Conservation (phyloP, 2,113 vertebrate species). For the Cavia aperea region DNA sequence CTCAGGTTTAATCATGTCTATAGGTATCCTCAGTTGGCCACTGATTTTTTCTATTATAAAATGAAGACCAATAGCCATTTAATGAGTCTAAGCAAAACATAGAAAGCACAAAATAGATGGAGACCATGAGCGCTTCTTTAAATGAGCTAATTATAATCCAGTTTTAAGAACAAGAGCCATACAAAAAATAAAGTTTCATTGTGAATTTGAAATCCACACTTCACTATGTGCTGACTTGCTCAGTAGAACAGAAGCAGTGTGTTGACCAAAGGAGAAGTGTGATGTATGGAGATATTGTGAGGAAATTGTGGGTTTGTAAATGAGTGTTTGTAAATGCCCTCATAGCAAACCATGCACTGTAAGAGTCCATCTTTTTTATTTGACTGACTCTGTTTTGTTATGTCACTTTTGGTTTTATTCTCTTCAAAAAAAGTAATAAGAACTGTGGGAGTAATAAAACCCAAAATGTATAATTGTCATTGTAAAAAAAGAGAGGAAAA, state of each 20-base stretch:
- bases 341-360: background rate
- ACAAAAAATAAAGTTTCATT: background rate
- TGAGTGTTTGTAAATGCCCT: background rate
- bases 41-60: background rate
- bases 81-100: background rate
- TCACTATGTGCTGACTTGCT: background rate
- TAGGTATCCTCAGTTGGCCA: background rate
- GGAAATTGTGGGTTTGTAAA: background rate
- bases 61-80: background rate
- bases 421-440: too few species aligned
- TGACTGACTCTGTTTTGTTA: too few species aligned
- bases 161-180: background rate
- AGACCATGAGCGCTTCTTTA: background rate
- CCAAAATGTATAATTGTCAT: too few species aligned
- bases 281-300: background rate
- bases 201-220: background rate
- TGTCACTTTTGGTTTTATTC: too few species aligned
- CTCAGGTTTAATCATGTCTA: background rate
- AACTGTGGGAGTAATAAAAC: too few species aligned
- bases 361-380: too few species aligned
- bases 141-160: background rate
- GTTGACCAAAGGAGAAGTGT: background rate
- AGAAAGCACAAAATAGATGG: background rate
- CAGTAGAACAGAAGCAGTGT: background rate
- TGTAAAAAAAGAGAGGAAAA: too few species aligned